phyloP scores from a whole-genome alignment of 92 coral and sea anemone species.

The Anthopleura xanthogrammica region DNA sequence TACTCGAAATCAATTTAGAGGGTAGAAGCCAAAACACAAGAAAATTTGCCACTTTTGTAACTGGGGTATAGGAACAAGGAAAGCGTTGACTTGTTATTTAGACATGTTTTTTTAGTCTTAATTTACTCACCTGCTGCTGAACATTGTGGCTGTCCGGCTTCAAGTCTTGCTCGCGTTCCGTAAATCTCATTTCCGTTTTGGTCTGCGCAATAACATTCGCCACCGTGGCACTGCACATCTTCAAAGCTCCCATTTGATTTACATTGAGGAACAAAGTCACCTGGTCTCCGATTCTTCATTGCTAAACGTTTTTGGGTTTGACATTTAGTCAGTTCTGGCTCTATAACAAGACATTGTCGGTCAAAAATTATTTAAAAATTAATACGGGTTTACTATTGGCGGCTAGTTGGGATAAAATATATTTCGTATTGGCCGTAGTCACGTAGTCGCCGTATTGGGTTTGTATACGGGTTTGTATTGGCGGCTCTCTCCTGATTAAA shows the following conservation, averaged over 20 bases:
- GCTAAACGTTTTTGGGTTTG: conserved; percentile 33
- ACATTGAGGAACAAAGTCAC: conserved; percentile 67
- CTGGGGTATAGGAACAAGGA: too few species aligned
- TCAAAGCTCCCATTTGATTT: conserved; percentile 75
- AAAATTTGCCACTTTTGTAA: too few species aligned
- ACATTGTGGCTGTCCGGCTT: conserved; percentile 60
- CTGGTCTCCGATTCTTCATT: conserved; percentile 32
- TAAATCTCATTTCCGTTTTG: conserved; percentile 71
- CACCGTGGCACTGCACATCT: conserved; percentile 67
- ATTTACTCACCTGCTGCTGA: conserved; percentile 40
- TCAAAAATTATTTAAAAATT: too few species aligned
- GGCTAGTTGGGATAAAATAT: too few species aligned
- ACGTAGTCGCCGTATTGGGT: too few species aligned
- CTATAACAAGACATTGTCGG: not conserved
- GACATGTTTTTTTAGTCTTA: too few species aligned
- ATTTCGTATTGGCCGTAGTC: too few species aligned
- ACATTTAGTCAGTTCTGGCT: conserved; percentile 35
- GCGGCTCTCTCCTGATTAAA: too few species aligned
- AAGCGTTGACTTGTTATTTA: too few species aligned
- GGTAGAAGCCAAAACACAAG: too few species aligned
- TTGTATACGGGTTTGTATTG: too few species aligned
- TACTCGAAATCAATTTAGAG: not conserved
- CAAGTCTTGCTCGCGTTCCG: conserved; percentile 69
- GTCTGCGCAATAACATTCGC: conserved; percentile 76
- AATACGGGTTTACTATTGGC: too few species aligned